These are phyloP conservation scores for Pollenia amentaria DNA, from an alignment of 2,888 invertebrate genomes.

Conservation along the genomic window DNA sequence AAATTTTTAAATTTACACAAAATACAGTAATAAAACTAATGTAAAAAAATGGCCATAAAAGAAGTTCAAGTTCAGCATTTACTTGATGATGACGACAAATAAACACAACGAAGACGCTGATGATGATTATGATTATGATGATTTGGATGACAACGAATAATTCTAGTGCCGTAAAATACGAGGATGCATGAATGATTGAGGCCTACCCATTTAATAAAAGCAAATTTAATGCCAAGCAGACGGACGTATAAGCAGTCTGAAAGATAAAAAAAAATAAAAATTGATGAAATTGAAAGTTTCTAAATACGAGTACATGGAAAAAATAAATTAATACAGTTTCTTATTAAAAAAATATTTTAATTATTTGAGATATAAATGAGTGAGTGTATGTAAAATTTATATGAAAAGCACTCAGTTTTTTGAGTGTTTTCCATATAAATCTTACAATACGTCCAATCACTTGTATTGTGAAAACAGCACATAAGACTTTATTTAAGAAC, in stretches of 20 bases:
- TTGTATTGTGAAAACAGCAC: too few species aligned
- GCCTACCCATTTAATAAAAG: conserved; percentile 30
- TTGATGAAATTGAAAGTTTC: not conserved
- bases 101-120: conserved; percentile 12
- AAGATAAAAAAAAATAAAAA: not conserved
- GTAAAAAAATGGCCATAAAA: conserved; percentile 59
- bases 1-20: conserved; percentile 64
- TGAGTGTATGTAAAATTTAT: too few species aligned
- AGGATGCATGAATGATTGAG: conserved; percentile 23
- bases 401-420: too few species aligned
- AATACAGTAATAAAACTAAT: conserved; percentile 70
- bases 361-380: too few species aligned
- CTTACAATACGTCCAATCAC: too few species aligned
- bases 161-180: not conserved
- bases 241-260: not conserved
- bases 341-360: too few species aligned
- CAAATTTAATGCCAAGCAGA: conserved; percentile 30
- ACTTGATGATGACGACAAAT: conserved; percentile 52
- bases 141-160: conserved; percentile 21
- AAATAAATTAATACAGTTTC: not conserved
- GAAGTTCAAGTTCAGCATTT: conserved; percentile 77
- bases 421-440: too few species aligned
- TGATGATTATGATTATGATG: conserved; percentile 41
- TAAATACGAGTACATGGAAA: not conserved
- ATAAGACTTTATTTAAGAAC: too few species aligned